Conservation (phyloP, 1,140 invertebrate genomes). For the Aphelinus certus region DNA sequence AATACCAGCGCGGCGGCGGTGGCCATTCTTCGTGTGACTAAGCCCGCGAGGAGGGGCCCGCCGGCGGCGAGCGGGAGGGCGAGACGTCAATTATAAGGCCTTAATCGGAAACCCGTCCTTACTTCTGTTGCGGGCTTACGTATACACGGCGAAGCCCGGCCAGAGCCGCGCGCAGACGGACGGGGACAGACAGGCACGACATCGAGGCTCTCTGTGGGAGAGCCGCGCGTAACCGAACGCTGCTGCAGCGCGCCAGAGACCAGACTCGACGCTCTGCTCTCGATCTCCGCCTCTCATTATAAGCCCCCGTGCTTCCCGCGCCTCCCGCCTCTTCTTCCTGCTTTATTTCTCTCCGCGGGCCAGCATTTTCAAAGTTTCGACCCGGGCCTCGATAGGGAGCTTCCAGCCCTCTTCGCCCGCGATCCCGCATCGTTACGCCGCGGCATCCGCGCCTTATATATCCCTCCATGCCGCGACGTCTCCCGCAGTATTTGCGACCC, state of each 20-base stretch:
- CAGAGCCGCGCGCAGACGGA: slow-evolving; percentile 29
- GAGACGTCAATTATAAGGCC: slow-evolving; percentile 64
- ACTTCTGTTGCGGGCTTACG: slow-evolving; percentile 59
- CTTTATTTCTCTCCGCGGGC: too few species aligned
- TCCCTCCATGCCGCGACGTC: too few species aligned
- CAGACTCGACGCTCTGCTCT: not conserved
- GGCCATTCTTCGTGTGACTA: slow-evolving; percentile 50
- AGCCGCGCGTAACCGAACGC: slow-evolving; percentile 35
- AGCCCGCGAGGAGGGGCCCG: slow-evolving; percentile 41
- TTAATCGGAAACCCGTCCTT: slow-evolving; percentile 65
- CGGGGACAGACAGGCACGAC: slow-evolving; percentile 44
- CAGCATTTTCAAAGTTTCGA: too few species aligned
- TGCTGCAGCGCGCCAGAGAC: slow-evolving; percentile 41
- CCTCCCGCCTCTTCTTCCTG: slow-evolving; percentile 23
- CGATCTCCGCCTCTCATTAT: slow-evolving; percentile 21
- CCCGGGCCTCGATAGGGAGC: too few species aligned
- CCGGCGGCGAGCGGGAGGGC: slow-evolving; percentile 43
- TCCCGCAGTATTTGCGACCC: too few species aligned
- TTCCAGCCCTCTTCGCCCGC: too few species aligned
- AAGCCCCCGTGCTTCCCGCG: not conserved
- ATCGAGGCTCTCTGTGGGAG: not conserved
- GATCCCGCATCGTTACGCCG: too few species aligned
- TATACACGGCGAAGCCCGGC: slow-evolving; percentile 25
- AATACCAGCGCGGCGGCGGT: slow-evolving; percentile 41
- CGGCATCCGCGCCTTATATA: too few species aligned